phyloP scores from a whole-genome alignment of 1,140 invertebrate genomes.

The Calliphora vicina region DNA sequence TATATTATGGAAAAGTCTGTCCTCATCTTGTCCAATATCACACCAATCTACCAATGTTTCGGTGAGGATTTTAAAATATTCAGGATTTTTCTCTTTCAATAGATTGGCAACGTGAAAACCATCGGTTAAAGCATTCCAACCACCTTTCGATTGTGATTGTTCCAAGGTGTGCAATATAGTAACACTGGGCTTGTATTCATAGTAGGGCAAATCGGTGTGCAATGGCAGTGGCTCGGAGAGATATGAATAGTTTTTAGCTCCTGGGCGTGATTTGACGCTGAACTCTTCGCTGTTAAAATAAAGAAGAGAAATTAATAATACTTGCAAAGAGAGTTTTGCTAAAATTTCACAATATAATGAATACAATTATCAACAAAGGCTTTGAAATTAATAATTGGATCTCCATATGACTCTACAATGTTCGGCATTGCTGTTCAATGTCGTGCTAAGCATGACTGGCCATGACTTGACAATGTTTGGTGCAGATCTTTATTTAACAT shows the following conservation, averaged over 20 bases:
- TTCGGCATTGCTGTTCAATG: too few species aligned
- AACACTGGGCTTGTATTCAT: constrained; percentile 74
- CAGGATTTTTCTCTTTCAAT: constrained; percentile 66
- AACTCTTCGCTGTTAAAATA: constrained; percentile 66
- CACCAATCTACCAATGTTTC: constrained; percentile 71
- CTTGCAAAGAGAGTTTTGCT: background rate
- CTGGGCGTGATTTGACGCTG: constrained; percentile 69
- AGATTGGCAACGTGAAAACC: constrained; percentile 68
- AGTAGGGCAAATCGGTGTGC: constrained; percentile 76
- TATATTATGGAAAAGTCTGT: constrained; percentile 69
- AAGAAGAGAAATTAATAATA: background rate
- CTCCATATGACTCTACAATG: too few species aligned
- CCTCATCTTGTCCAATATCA: constrained; percentile 69
- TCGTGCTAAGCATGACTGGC: too few species aligned
- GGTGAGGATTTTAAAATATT: constrained; percentile 68
- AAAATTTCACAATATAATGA: too few species aligned
- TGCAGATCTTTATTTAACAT: too few species aligned
- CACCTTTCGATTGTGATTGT: constrained; percentile 70
- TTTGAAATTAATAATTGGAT: too few species aligned
- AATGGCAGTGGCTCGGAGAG: constrained; percentile 71
- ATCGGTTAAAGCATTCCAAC: constrained; percentile 71
- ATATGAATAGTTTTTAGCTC: constrained; percentile 76
- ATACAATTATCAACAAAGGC: too few species aligned
- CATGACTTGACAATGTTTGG: too few species aligned
- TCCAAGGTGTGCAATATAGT: constrained; percentile 73